Evolutionary conservation across 53 echinoderm and acorn worm species (phyloP).

Genomic region (Holothuria scabra): DNA sequence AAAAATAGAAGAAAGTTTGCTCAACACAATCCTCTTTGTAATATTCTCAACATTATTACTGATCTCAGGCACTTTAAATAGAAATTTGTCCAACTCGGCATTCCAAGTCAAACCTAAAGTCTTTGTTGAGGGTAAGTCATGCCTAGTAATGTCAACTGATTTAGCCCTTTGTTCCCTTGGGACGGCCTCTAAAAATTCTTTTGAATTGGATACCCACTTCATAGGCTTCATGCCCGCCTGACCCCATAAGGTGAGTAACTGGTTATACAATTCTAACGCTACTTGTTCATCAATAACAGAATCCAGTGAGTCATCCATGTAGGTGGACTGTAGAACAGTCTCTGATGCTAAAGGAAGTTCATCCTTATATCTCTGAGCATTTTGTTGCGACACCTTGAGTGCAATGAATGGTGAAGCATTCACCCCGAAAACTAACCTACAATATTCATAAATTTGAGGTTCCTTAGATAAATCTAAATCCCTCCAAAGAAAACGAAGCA

Average conservation of each 20-base stretch:
- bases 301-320: conserved; percentile 36
- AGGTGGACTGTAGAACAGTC: conserved; percentile 16
- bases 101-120: conserved; percentile 73
- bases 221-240: conserved; percentile 62
- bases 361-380: conserved; percentile 25
- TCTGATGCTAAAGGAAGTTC: conserved; percentile 42
- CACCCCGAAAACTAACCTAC: conserved; percentile 31
- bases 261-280: background rate
- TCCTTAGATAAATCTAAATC: conserved; percentile 18
- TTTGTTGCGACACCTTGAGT: background rate
- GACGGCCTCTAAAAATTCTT: conserved; percentile 53
- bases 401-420: conserved; percentile 49
- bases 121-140: conserved; percentile 51
- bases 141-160: conserved; percentile 23
- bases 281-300: conserved; percentile 33
- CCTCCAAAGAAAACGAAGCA: conserved; percentile 44
- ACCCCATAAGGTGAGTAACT: background rate
- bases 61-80: conserved; percentile 62
- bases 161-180: conserved; percentile 67
- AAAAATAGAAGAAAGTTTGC: conserved; percentile 71
- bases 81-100: conserved; percentile 64
- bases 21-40: conserved; percentile 64
- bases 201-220: conserved; percentile 71
- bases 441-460: conserved; percentile 29
- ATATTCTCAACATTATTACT: conserved; percentile 41